Base-by-base conservation (phyloP, 2,797 vertebrate species). In the Zalophus californianus region DNA sequence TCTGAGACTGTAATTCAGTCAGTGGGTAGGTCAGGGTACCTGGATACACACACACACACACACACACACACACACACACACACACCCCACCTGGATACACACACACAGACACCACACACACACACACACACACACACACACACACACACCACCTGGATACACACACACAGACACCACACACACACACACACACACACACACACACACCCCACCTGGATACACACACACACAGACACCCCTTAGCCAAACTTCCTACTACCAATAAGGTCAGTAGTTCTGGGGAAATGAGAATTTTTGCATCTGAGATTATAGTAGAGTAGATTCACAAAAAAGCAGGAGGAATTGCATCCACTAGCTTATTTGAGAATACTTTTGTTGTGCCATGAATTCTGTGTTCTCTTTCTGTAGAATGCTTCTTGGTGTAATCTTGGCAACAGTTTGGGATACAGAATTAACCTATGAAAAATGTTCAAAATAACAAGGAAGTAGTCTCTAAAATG, bases 351-450 rank as follows among this genome's bases (percentile, higher is more conserved):
- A 73, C 64, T 66, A 27, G 80, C 10, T 44, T 92, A 78, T 9
- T 56, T 35, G 77, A 90, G 50, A 85, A 20, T 50, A 35, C 16
- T 90, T 62, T 35, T 35, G 62, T 86, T 90, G 56, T 50, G 7
- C 38, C 23, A 35, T 4, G 11, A 89, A 54, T 92, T 86, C 84
- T 68, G 1, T 66, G 35, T 62, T 93, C 58, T 96, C 35, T 84
- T 6, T 89, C 96, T 90, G 70, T 78, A 62, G 80, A 83, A 68
- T 29, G 38, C 23, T 38, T 86, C 66, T 90, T 66, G 29, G 54
- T 92, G 9, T 94, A 75, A 86, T 96, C 68, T 86, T 95, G 89
- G 86, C 75, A 91, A 35, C 58, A 96, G 32, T 90, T 96, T 83
- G 29, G 23, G 10, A 70, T 93, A 90, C 52, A 90, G 64, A 97